Evolutionary conservation across 2,888 invertebrate species (phyloP).

Genomic region (Lymantria monacha): DNA sequence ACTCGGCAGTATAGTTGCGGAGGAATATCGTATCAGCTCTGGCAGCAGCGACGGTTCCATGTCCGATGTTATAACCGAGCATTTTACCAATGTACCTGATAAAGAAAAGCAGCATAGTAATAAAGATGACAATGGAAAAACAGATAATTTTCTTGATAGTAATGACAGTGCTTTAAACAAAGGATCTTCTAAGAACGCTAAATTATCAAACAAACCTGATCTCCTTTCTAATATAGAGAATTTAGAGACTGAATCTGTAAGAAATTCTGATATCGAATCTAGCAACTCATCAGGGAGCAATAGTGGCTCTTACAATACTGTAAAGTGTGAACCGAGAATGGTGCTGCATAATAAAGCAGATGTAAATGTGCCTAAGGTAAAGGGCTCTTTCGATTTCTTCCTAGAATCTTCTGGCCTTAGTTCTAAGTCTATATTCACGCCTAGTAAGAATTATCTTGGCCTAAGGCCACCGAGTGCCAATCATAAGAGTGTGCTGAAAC

Average conservation of each 20-base stretch:
- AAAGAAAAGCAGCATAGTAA: conserved; percentile 53
- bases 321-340: conserved; percentile 72
- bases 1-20: conserved; percentile 74
- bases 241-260: conserved; percentile 82
- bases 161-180: conserved; percentile 54
- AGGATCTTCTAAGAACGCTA: conserved; percentile 62
- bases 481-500: conserved; percentile 89
- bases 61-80: conserved; percentile 70
- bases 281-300: conserved; percentile 81
- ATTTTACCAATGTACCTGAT: conserved; percentile 64
- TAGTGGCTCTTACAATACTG: conserved; percentile 73
- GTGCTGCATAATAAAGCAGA: conserved; percentile 55
- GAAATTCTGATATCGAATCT: conserved; percentile 87
- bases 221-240: conserved; percentile 80
- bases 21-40: conserved; percentile 78
- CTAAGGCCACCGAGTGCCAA: conserved; percentile 85
- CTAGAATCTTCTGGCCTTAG: conserved; percentile 90
- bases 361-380: conserved; percentile 62
- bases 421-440: conserved; percentile 88
- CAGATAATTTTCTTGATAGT: conserved; percentile 58
- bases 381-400: conserved; percentile 87
- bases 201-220: conserved; percentile 79
- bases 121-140: conserved; percentile 49
- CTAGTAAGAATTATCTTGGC: conserved; percentile 59
- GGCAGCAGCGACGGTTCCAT: conserved; percentile 75